Evolutionary conservation across 2,113 vertebrate species (phyloP).

Genomic region (Labrus mixtus): DNA sequence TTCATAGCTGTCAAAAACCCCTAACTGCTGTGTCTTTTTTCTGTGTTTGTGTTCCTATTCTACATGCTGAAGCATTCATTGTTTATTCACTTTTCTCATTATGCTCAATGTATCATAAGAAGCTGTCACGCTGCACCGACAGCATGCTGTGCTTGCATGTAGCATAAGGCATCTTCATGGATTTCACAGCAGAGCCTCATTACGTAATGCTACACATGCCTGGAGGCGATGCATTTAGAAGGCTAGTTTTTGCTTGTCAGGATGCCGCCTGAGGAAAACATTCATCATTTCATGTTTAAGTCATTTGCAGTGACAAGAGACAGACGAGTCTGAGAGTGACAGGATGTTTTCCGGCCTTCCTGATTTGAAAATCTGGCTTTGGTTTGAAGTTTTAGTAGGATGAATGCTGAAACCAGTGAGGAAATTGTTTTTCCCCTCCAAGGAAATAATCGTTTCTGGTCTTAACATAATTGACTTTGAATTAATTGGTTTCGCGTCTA

Average conservation of each 20-base stretch:
- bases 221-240: constrained; percentile 53
- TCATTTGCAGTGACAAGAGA: constrained; percentile 59
- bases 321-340: constrained; percentile 59
- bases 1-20: constrained; percentile 6
- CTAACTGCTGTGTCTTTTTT: neutral
- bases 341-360: constrained; percentile 32
- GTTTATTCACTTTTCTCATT: constrained; percentile 43
- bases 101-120: constrained; percentile 32
- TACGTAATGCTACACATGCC: constrained; percentile 66
- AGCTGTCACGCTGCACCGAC: constrained; percentile 27
- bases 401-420: neutral
- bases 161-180: constrained; percentile 31
- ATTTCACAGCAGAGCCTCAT: constrained; percentile 52
- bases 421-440: no score
- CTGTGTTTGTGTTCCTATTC: constrained; percentile 7
- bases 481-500: neutral
- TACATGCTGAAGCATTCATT: neutral
- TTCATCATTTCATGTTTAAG: constrained; percentile 64
- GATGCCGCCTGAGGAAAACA: constrained; percentile 50
- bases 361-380: constrained; percentile 16
- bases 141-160: constrained; percentile 44
- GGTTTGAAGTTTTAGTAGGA: neutral
- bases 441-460: neutral
- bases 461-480: neutral
- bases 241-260: constrained; percentile 67